These are phyloP conservation scores for Carassius gibelio DNA, from an alignment of 2,113 vertebrate species.

Conservation along the genomic window DNA sequence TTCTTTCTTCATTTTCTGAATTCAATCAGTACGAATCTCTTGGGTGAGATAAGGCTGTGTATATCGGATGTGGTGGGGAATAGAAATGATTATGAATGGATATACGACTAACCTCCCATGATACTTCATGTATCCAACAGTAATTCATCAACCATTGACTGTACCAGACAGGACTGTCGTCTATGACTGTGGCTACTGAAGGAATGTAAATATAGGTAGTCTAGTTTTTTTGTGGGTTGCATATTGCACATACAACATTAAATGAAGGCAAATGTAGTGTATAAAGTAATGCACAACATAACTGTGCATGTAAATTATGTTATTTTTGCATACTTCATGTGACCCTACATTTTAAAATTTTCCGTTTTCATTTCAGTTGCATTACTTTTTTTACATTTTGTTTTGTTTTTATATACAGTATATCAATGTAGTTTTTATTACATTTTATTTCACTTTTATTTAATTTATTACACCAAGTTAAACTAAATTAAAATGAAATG, in stretches of 20 bases:
- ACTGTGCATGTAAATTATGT: neutral
- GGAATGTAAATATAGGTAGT: neutral
- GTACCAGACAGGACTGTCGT: neutral
- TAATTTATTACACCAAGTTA: too few relatives aligned
- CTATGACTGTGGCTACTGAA: neutral
- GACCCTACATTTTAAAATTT: too few relatives aligned
- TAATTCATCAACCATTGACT: neutral
- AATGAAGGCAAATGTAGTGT: neutral
- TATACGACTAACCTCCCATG: neutral
- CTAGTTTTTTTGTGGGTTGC: neutral
- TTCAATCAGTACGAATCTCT: conserved; percentile 30
- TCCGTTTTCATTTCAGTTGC: too few relatives aligned
- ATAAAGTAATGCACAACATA: neutral
- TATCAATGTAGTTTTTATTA: too few relatives aligned
- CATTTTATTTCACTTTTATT: too few relatives aligned
- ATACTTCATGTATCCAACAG: neutral
- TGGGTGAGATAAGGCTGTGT: conserved; percentile 35
- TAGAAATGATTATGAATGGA: conserved; percentile 14
- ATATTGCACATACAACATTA: neutral
- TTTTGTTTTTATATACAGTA: too few relatives aligned
- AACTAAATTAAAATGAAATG: too few relatives aligned
- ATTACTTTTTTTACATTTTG: too few relatives aligned
- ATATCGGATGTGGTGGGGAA: conserved; percentile 23
- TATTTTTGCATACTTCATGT: neutral
- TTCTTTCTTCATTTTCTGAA: conserved; percentile 31